Conservation (phyloP, 2,888 invertebrate genomes). For the Pollenia angustigena region DNA sequence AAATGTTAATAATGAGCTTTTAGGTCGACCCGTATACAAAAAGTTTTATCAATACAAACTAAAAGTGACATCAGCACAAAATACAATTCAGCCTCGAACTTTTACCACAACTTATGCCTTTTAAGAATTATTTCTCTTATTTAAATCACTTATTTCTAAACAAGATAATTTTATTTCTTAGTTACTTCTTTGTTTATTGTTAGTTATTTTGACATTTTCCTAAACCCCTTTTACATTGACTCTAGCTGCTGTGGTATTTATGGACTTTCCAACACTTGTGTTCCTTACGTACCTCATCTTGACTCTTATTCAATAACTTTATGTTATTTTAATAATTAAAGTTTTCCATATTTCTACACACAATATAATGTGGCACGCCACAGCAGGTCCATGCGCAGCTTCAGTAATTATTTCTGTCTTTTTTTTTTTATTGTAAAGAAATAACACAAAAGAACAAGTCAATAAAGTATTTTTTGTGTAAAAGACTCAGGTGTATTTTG, state of each 20-base stretch:
- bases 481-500: slow-evolving; percentile 52
- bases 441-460: neutral
- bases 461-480: slow-evolving; percentile 24
- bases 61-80: too few relatives aligned
- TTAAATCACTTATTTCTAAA: slow-evolving; percentile 9
- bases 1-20: too few relatives aligned
- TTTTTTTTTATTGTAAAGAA: neutral
- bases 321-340: slow-evolving; percentile 44
- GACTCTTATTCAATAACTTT: neutral
- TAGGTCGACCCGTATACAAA: too few relatives aligned
- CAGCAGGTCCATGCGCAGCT: neutral
- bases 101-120: too few relatives aligned
- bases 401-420: too few relatives aligned
- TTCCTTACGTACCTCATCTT: neutral
- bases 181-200: neutral
- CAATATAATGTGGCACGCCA: slow-evolving; percentile 38
- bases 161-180: slow-evolving; percentile 10
- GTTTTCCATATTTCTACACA: slow-evolving; percentile 28
- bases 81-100: too few relatives aligned
- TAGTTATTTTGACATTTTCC: neutral
- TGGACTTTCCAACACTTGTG: slow-evolving; percentile 37
- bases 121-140: too few relatives aligned
- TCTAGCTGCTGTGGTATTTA: slow-evolving; percentile 21
- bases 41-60: too few relatives aligned
- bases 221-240: slow-evolving; percentile 9